These are phyloP conservation scores for Poecilia latipinna DNA, from an alignment of 2,113 vertebrate genomes.

Conservation along the genomic window DNA sequence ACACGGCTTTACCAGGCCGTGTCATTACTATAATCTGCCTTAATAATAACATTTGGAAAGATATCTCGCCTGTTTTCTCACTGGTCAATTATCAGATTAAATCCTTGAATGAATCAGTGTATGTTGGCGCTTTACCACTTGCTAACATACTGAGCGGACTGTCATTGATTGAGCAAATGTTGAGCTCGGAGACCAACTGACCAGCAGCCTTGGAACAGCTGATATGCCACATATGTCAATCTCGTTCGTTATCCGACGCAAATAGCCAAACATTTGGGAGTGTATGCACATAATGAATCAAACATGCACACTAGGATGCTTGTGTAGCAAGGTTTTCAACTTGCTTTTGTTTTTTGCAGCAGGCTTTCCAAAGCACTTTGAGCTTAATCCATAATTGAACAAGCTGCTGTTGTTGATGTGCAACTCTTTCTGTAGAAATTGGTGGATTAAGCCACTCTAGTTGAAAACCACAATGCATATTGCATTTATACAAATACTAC, in stretches of 20 bases:
- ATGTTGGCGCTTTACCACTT: slow-evolving; percentile 25
- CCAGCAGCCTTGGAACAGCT: slow-evolving; percentile 30
- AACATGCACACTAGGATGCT: not conserved
- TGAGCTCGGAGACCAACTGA: slow-evolving; percentile 36
- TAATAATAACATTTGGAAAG: too few relatives aligned
- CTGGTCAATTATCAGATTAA: slow-evolving; percentile 24
- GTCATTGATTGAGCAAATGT: slow-evolving; percentile 50
- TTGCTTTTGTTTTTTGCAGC: not conserved
- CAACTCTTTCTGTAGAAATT: too few relatives aligned
- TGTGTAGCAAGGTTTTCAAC: not conserved
- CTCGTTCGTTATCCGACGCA: not conserved
- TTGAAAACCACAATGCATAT: not conserved
- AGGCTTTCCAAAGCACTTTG: not conserved
- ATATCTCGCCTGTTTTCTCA: slow-evolving; percentile 10
- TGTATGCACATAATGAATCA: not conserved
- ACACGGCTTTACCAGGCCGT: too few relatives aligned
- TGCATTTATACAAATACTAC: not conserved
- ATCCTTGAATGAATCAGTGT: slow-evolving; percentile 43
- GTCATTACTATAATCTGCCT: too few relatives aligned
- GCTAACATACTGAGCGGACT: slow-evolving; percentile 24
- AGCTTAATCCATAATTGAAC: not conserved
- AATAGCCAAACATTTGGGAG: slow-evolving; percentile 4
- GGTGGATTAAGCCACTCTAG: not conserved
- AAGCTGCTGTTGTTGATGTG: not conserved
- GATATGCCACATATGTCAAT: slow-evolving; percentile 24